phyloP scores from a whole-genome alignment of 2,888 invertebrate genomes.

The Sisyra nigra region DNA sequence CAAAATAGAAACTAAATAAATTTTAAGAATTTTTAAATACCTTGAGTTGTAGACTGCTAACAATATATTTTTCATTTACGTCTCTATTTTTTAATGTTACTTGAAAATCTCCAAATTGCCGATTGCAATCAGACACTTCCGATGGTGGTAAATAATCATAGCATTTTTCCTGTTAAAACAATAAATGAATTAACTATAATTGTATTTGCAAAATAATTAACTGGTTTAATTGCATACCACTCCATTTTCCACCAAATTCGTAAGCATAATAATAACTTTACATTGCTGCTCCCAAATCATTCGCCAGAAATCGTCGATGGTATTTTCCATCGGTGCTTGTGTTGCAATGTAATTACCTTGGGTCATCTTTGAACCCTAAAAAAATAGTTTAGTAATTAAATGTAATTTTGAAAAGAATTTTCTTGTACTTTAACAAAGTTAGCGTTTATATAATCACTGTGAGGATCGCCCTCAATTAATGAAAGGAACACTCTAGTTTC shows the following conservation, averaged over 20 bases:
- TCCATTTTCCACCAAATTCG: constrained; percentile 78
- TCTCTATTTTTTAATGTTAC: constrained; percentile 77
- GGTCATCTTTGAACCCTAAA: constrained; percentile 70
- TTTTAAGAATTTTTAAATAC: constrained; percentile 20
- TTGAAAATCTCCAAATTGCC: constrained; percentile 76
- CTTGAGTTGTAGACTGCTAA: constrained; percentile 71
- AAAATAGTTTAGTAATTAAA: no score
- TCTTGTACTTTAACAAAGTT: constrained; percentile 83
- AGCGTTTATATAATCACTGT: constrained; percentile 85
- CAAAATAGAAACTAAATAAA: neutral
- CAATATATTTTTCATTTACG: constrained; percentile 79
- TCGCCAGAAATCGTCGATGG: constrained; percentile 82
- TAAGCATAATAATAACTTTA: constrained; percentile 77
- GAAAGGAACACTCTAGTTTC: constrained; percentile 73
- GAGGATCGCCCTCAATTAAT: constrained; percentile 53
- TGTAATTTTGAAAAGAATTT: neutral
- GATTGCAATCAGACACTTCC: constrained; percentile 77
- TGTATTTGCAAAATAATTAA: constrained; percentile 7
- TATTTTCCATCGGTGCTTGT: constrained; percentile 75
- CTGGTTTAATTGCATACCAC: constrained; percentile 39
- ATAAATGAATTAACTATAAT: neutral
- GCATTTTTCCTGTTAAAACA: constrained; percentile 58
- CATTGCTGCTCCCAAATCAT: constrained; percentile 95
- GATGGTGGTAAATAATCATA: constrained; percentile 84
- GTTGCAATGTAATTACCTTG: constrained; percentile 80